Evolutionary conservation across 1,140 invertebrate species (phyloP).

Genomic region (Meloidogyne exigua): DNA sequence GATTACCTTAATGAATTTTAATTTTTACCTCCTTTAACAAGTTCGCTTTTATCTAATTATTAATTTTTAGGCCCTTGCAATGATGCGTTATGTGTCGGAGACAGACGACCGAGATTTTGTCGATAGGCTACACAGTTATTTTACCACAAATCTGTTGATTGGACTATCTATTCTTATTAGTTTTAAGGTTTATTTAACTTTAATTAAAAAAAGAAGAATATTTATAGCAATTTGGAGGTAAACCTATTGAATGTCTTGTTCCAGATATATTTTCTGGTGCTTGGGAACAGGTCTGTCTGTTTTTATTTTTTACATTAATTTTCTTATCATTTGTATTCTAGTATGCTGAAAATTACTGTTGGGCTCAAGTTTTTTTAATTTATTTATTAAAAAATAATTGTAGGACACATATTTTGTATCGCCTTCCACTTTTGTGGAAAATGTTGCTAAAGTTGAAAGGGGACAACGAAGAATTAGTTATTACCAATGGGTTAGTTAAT

Average conservation of each 20-base stretch:
- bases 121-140: conserved; percentile 47
- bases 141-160: conserved; percentile 53
- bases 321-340: conserved; percentile 20
- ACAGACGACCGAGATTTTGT: conserved; percentile 55
- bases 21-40: no score
- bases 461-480: conserved; percentile 52
- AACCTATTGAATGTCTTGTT: conserved; percentile 46
- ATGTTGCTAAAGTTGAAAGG: conserved; percentile 30
- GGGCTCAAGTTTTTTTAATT: conserved; percentile 33
- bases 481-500: conserved; percentile 64
- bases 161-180: conserved; percentile 48
- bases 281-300: conserved; percentile 51
- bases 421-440: conserved; percentile 38
- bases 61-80: conserved; percentile 40
- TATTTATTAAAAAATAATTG: neutral
- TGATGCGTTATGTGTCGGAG: conserved; percentile 53
- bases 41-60: no score
- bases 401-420: conserved; percentile 49
- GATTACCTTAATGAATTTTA: neutral
- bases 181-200: conserved; percentile 40
- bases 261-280: conserved; percentile 51
- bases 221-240: conserved; percentile 57
- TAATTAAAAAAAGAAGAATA: neutral
- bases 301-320: neutral
- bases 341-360: conserved; percentile 52